Evolutionary conservation across 2,888 invertebrate genomes (phyloP), one percentile per base, ranked within the genome.

Genomic region (Schrankia costaestrigalis): DNA sequence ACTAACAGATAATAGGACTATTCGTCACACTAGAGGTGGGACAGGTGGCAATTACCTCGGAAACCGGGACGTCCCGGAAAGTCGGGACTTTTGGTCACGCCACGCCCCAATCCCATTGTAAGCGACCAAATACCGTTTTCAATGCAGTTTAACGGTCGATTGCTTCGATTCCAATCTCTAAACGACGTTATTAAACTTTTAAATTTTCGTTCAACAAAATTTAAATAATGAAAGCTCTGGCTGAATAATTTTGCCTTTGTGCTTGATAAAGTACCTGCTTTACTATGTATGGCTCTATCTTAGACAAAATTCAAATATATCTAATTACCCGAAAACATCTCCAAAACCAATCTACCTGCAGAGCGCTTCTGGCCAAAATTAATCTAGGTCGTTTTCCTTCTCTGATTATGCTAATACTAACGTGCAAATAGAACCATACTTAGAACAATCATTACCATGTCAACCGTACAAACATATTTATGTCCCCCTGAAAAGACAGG

Each of bases 141-240:
- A 54, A 52, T 52, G 44, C 56, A 45, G 38, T 54, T 45, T 41
- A 44, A 44, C 32, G 41, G 32, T 32, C 25, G 38, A 47, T 44
- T 41, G 56, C 40, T 51, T 32, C 41, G 42, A 50, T 44, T 26
- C 21, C 33, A 29, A 47, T 51, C 35, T 47, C 18, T 44, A 47
- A 54, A 32, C 41, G 52, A 25, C 11, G 32, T 50, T 43, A 55
- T 46, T 43, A 46, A 35, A 46, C 32, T 54, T 56, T 47, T 27
- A 36, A 43, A 51, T 56, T 44, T 22, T 34, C 10, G 37, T 34
- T 43, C 26, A 28, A 21, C 11, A 7, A 30, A 41, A 29, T 43
- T 44, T 30, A 22, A 23, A 40, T 37, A 35, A 29, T 35, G 17
- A 26, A 11, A 6, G 14, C 21, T 13, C 26, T 14, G 12, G 11